These are phyloP conservation scores for Phylloscopus collybita DNA, from an alignment of 2,797 vertebrate genomes.

Conservation along the genomic window DNA sequence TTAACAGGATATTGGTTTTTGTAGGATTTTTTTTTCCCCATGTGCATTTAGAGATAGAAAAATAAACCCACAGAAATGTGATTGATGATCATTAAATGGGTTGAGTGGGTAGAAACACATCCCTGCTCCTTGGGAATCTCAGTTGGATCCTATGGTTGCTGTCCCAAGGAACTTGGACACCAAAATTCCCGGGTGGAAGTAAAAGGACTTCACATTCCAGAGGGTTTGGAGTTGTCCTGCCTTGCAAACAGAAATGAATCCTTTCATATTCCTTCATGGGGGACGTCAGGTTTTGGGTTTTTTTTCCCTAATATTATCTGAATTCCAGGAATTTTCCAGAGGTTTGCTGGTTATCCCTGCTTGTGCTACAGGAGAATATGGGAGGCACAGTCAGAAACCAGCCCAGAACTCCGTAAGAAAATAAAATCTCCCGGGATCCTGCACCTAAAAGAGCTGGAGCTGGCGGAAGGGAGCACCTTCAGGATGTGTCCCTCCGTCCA, in stretches of 20 bases:
- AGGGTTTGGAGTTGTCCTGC: not conserved
- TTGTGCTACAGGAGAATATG: not conserved
- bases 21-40: fast-evolving
- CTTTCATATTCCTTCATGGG: not conserved
- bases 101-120: not conserved
- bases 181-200: not conserved
- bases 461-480: not conserved
- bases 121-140: not conserved
- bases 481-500: not conserved
- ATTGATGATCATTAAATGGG: not conserved
- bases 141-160: fast-evolving
- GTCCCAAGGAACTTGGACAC: not conserved
- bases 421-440: not conserved
- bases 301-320: not conserved
- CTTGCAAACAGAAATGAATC: not conserved
- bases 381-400: not conserved
- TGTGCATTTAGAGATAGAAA: not conserved
- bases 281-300: too few relatives aligned
- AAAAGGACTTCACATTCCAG: not conserved
- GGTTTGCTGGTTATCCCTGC: not conserved
- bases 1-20: not conserved
- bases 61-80: not conserved
- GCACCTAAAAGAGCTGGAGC: not conserved
- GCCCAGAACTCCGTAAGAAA: not conserved
- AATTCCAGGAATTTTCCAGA: not conserved